Evolutionary conservation across 1,140 invertebrate species (phyloP).

Genomic region (Tribolium castaneum): DNA sequence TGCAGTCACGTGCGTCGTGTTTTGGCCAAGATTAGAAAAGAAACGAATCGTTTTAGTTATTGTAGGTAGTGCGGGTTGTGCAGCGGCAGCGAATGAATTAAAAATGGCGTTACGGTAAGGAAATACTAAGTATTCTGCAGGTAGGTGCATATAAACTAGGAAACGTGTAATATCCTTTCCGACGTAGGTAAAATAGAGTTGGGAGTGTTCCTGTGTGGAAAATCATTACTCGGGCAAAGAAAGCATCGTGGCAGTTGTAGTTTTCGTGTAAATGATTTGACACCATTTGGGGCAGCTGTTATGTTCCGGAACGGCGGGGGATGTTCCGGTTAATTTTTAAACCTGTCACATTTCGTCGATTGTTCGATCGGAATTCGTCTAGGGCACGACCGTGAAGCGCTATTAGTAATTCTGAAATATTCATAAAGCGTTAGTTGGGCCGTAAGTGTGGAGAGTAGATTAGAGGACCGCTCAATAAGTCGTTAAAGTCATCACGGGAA

Average conservation of each 20-base stretch:
- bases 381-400: neutral
- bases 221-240: slow-evolving; percentile 10
- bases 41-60: neutral
- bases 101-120: slow-evolving; percentile 16
- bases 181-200: neutral
- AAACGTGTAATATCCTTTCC: neutral
- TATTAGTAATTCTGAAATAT: slow-evolving; percentile 20
- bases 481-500: slow-evolving; percentile 49
- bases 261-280: slow-evolving; percentile 39
- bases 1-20: too few relatives aligned
- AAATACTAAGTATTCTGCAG: slow-evolving; percentile 20
- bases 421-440: slow-evolving; percentile 27
- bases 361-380: neutral
- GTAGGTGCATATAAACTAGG: neutral
- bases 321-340: slow-evolving; percentile 30
- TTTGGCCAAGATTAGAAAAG: neutral
- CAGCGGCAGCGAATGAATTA: neutral
- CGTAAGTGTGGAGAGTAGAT: slow-evolving; percentile 13
- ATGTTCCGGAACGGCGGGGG: neutral
- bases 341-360: neutral
- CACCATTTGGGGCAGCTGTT: slow-evolving; percentile 35
- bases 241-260: slow-evolving; percentile 3
- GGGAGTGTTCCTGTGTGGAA: slow-evolving; percentile 12
- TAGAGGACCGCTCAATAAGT: slow-evolving; percentile 46
- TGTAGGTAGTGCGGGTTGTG: neutral